Evolutionary conservation across 2,113 vertebrate genomes (phyloP), one percentile per base, ranked within the genome.

Genomic region (Nibea albiflora): DNA sequence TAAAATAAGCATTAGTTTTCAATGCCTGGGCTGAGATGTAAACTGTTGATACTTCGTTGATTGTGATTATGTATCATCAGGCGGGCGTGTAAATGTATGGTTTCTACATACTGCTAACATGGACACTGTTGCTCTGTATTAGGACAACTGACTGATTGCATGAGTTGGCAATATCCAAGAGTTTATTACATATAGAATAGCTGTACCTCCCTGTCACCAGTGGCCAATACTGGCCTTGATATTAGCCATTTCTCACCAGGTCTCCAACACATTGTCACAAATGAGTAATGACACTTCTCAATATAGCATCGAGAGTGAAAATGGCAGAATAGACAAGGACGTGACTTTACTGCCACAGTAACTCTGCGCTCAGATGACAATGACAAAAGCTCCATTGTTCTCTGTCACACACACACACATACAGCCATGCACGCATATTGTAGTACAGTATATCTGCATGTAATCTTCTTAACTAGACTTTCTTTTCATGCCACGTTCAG

Each of bases 241-340:
- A 85, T 74, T 46, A 81, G 66, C 86, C 86, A 86, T 91, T 88
- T 82, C 79, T 92, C 83, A 86, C 74, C 70, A 54, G 75, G 73
- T 80, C 83, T 86, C 73, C 81, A 73, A 56, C 80, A 90, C 87
- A 58, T 83, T 90, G 91, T 92, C 92, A 90, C 50, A 85, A 76
- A 87, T 92, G 91, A 93, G 78, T 91, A 91, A 92, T 92, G 89
- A 39, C 85, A 91, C 76, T 65, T 91, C 85, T 93, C 90, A 89
- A 89, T 92, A 90, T 92, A 92, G 86, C 85, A 46, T 86, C 81
- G 84, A 89, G 88, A 86, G 78, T 73, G 85, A 90, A 92, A 92
- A 91, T 81, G 84, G 89, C 90, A 92, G 89, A 89, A 89, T 81
- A 76, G 91, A 89, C 92, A 92, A 92, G 91, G 91, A 93, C 90